Evolutionary conservation across 2,113 vertebrate species (phyloP), one percentile per base, ranked within the genome.

Genomic region (Chamaetylas fuelleborni): DNA sequence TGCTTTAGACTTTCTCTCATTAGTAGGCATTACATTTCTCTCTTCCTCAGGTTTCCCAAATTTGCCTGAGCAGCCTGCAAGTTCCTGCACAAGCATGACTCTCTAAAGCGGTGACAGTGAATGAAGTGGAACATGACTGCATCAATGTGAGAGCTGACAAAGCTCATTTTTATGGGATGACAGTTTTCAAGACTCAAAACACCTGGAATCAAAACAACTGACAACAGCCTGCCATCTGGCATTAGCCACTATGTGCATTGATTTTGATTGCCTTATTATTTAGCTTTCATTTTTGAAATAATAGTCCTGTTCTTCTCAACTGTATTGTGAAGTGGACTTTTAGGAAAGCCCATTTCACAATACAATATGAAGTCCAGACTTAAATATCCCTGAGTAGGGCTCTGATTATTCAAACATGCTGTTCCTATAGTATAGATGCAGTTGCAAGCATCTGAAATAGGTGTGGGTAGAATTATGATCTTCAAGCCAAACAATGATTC

Each of bases 221-320:
- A 60, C 54, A 89, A 53, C 14, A 66, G 1, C 19, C 24, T 78
- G 61, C 50, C 60, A 83, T 42, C 50, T 69, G 62, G 40, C 61
- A 79, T 47, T 85, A 90, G 57, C 65, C 31, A 73, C 92, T 70
- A 42, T 38, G 82, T 34, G 53, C 80, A 87, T 36, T 88, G 89
- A 86, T 83, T 94, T 78, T 81, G 58, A 78, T 47, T 8, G 65
- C 19, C 24, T 34, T 53, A 26, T 28, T 77, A 38, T 71, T 86
- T 47, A 50, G 33, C 14, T 70, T 89, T 71, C 20, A 34, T 23
- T 91, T 87, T 38, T 67, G 15, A 86, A 64, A 81, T 11, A 9
- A 45, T 38, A 51, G 28, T 73, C 34, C 72, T 58, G 20, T 38
- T 86, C 58, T 80, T 67, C 36, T 78, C 12, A 86, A 61, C 23